These are phyloP conservation scores for Stratiomys singularior DNA, from an alignment of 2,888 invertebrate species.

Conservation along the genomic window DNA sequence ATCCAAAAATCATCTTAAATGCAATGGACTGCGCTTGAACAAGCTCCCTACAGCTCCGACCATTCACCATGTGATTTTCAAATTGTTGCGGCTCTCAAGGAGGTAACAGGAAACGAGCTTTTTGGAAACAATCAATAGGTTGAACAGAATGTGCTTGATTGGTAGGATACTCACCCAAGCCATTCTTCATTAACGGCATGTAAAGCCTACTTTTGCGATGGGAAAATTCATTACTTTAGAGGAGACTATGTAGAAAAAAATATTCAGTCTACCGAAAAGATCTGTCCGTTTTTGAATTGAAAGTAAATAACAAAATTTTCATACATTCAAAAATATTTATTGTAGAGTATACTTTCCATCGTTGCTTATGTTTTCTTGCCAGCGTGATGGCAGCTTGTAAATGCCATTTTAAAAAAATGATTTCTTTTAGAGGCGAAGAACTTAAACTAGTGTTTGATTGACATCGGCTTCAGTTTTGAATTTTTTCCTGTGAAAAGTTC, in stretches of 20 bases:
- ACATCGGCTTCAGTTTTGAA: too few relatives aligned
- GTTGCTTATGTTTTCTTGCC: too few relatives aligned
- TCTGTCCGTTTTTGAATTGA: too few relatives aligned
- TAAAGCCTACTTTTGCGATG: neutral
- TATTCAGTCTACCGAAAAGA: too few relatives aligned
- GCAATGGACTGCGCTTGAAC: neutral
- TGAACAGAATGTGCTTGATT: neutral
- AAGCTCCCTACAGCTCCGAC: neutral
- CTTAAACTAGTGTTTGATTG: too few relatives aligned
- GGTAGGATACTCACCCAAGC: neutral
- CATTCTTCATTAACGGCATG: neutral
- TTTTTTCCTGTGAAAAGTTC: too few relatives aligned
- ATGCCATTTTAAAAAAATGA: too few relatives aligned
- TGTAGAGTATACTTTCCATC: too few relatives aligned
- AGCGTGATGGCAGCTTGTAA: too few relatives aligned
- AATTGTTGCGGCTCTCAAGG: neutral
- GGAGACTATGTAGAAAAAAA: neutral
- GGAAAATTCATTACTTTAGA: neutral
- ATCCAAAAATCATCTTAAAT: neutral
- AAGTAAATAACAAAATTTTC: too few relatives aligned
- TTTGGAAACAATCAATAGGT: neutral
- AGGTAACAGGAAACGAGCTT: neutral
- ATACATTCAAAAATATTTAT: too few relatives aligned
- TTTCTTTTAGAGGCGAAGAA: too few relatives aligned
- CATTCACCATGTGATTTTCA: neutral